These are phyloP conservation scores for Ceyx margarethae DNA, from an alignment of 2,113 vertebrate species.

Conservation along the genomic window DNA sequence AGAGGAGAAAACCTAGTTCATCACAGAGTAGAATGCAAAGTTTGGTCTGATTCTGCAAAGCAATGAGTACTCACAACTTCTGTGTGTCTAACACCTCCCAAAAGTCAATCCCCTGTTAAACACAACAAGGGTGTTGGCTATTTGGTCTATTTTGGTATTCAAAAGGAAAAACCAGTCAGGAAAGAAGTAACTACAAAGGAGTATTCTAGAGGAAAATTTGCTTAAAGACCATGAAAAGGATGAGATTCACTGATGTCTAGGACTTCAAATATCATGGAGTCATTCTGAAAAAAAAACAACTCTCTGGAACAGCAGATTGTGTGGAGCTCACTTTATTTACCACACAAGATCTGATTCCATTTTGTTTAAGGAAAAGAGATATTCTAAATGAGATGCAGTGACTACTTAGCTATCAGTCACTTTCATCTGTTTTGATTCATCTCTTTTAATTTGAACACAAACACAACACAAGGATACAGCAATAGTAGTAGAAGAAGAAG, in stretches of 20 bases:
- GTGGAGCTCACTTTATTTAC: background rate
- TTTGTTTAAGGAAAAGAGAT: slow-evolving; percentile 13
- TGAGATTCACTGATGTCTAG: slow-evolving; percentile 25
- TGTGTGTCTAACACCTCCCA: background rate
- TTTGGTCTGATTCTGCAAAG: background rate
- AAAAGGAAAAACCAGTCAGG: slow-evolving; percentile 27
- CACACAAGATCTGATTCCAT: background rate
- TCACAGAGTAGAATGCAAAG: background rate
- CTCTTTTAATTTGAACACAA: slow-evolving; percentile 27
- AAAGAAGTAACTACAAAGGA: slow-evolving; percentile 27
- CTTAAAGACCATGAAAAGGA: background rate
- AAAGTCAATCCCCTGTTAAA: background rate
- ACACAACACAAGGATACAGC: background rate
- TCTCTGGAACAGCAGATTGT: background rate
- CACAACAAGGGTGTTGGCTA: background rate
- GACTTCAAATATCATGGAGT: background rate
- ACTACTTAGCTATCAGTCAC: background rate
- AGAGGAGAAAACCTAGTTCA: background rate
- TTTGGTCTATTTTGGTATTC: background rate
- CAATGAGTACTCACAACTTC: background rate
- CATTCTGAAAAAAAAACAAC: background rate
- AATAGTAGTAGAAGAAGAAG: background rate
- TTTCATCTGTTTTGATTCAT: slow-evolving; percentile 53
- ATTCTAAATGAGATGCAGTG: background rate
- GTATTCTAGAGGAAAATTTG: background rate